Evolutionary conservation across 2,797 vertebrate species (phyloP), one percentile per base, ranked within the genome.

Genomic region (Acipenser ruthenus): DNA sequence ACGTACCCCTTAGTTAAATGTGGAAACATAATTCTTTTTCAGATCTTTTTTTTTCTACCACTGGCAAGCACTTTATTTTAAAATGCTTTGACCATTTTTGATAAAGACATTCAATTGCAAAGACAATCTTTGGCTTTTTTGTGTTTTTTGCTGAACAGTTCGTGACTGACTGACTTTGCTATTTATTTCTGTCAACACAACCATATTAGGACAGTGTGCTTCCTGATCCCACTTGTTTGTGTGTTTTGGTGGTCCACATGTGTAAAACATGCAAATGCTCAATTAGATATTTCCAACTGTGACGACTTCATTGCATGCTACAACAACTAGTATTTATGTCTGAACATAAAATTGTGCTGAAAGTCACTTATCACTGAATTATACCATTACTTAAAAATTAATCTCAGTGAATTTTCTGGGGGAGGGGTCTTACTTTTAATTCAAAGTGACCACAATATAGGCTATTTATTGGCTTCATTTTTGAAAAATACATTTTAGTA

Each of bases 181-280:
- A 90, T 89, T 91, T 89, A 84, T 90, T 90, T 90, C 88, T 91
- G 91, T 88, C 90, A 88, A 83, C 80, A 74, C 88, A 89, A 91
- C 89, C 89, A 88, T 80, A 78, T 72, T 73, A 70, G 74, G 68
- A 76, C 72, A 75, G 69, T 69, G 84, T 74, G 81, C 79, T 78
- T 73, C 69, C 72, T 67, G 79, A 81, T 78, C 77, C 68, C 75
- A 78, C 70, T 81, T 72, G 80, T 77, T 72, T 75, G 87, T 82
- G 79, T 79, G 78, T 82, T 82, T 70, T 49, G 81, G 73, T 67
- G 64, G 72, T 77, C 74, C 82, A 79, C 80, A 79, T 79, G 79
- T 82, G 83, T 86, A 86, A 86, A 81, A 85, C 80, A 83, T 84
- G 82, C 84, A 83, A 81, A 84, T 84, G 83, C 83, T 84, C 88